phyloP scores from a whole-genome alignment of 1,140 invertebrate genomes.

The Pomacea maculata region DNA sequence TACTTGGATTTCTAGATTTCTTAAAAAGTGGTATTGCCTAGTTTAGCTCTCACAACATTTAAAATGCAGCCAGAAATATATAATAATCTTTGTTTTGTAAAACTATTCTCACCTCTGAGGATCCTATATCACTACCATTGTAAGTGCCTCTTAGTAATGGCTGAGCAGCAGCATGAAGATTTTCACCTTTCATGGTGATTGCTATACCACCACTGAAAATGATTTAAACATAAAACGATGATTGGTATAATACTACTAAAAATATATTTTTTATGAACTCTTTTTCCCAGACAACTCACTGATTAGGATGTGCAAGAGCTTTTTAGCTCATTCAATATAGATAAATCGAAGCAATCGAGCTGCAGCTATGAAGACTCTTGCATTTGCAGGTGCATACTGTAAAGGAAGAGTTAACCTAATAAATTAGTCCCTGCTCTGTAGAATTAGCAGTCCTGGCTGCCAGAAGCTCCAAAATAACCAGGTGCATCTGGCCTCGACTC shows the following conservation, averaged over 20 bases:
- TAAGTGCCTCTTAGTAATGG: constrained; percentile 77
- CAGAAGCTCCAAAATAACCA: too few species aligned
- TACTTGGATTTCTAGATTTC: too few species aligned
- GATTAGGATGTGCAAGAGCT: background rate
- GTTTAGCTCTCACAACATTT: too few species aligned
- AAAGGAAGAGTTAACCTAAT: background rate
- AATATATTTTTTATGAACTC: background rate
- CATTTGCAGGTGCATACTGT: background rate
- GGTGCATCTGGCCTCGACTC: too few species aligned
- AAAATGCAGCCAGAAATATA: too few species aligned
- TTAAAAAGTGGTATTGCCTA: too few species aligned
- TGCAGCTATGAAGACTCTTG: background rate
- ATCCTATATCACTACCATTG: background rate
- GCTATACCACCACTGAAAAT: constrained; percentile 83
- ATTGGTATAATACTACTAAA: background rate
- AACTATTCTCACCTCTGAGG: constrained; percentile 10
- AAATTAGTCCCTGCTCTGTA: too few species aligned
- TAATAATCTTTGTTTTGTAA: too few species aligned
- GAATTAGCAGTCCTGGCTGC: too few species aligned
- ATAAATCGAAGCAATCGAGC: too few species aligned
- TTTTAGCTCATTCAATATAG: background rate
- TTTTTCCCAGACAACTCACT: background rate
- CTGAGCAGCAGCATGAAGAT: constrained; percentile 87
- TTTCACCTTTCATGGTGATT: constrained; percentile 86
- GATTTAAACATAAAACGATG: background rate